These are phyloP conservation scores for Hetaerina americana DNA, from an alignment of 1,140 invertebrate species.

Conservation along the genomic window DNA sequence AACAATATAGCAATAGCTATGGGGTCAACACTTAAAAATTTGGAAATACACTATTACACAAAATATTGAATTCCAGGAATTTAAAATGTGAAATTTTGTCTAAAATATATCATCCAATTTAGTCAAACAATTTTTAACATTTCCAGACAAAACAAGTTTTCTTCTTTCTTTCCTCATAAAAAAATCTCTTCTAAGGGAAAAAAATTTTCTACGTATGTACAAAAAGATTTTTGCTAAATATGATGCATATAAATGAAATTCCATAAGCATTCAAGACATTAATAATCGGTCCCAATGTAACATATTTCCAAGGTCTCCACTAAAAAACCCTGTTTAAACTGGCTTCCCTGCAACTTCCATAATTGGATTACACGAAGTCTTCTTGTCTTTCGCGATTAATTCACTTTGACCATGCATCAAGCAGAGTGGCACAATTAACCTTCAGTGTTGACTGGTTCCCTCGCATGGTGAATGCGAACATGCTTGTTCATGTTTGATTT, in stretches of 20 bases:
- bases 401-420: no score
- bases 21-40: neutral
- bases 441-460: slow-evolving; percentile 70
- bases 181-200: neutral
- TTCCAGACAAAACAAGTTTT: neutral
- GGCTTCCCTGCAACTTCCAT: neutral
- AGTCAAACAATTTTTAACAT: no score
- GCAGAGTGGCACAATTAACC: no score
- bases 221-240: neutral
- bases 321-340: neutral
- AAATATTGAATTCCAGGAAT: neutral
- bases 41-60: neutral
- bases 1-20: neutral
- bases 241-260: neutral
- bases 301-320: neutral
- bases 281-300: neutral
- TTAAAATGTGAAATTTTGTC: neutral
- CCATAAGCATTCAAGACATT: neutral
- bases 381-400: neutral
- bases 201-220: neutral
- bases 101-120: neutral
- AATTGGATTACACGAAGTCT: neutral
- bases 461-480: slow-evolving; percentile 71
- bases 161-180: neutral
- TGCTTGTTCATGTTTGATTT: slow-evolving; percentile 84